Evolutionary conservation across 2,797 vertebrate genomes (phyloP), one percentile per base, ranked within the genome.

Genomic region (Helarctos malayanus): DNA sequence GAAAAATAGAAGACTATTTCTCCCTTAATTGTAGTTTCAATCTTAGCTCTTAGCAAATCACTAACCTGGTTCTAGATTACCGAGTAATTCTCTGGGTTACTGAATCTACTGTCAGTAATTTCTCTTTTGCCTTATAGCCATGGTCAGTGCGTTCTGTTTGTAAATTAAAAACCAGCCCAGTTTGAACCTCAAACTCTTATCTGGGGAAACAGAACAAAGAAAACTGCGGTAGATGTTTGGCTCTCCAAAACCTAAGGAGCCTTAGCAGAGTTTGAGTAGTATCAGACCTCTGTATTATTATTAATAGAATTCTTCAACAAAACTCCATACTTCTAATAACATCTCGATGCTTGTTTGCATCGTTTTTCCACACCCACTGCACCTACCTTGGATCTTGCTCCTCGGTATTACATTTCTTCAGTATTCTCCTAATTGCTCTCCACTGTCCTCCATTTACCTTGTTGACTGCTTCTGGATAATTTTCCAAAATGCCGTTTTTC

Each of bases 401-500:
- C 21, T 84, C 23, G 13, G 16, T 7, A 0, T 52, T 71, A 45
- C 18, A 16, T 83, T 82, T 41, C n/a, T 73, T 8, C 14, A 23
- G 19, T 68, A 63, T 12, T 9, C 14, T 85, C 29, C 49, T 45
- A 25, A 75, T 10, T 79, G 23, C 3, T 27, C n/a, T 86, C 47
- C 16, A 0, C 29, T 18, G 25, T 68, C 25, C 52, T 35, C 54
- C 16, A 32, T 73, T 97, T 73, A 61, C 56, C 52, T 56, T 78
- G 35, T 81, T 86, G 68, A 82, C 5, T 32, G 76, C 11, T 49
- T 90, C 47, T 76, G 32, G 7, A 25, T 23, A 78, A 73, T 82
- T 96, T 91, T 88, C 56, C 57, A 27, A 82, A 92, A 89, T 84
- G 2, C 18, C 23, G 73, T 16, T 54, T 57, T 91, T 56, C 76